phyloP scores from a whole-genome alignment of 1,140 invertebrate species.

The Pachypeltis micranthus region DNA sequence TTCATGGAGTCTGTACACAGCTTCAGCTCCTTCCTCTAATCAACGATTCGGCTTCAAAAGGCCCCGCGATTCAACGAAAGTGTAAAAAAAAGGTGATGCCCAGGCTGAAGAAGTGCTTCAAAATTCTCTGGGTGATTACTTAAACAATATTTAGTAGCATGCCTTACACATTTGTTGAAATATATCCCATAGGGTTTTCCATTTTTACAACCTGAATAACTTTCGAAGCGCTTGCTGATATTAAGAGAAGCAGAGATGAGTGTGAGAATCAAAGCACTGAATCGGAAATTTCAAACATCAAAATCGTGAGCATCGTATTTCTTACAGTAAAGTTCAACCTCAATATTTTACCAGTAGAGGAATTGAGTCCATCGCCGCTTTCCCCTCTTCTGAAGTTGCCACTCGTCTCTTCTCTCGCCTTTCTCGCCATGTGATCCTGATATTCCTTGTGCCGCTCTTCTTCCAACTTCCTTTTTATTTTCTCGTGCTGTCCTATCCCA shows the following conservation, averaged over 20 bases:
- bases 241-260: background rate
- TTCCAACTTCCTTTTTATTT: background rate
- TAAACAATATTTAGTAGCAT: too few relatives aligned
- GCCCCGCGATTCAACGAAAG: too few relatives aligned
- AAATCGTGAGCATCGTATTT: background rate
- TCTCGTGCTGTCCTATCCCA: background rate
- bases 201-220: too few relatives aligned
- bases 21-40: too few relatives aligned
- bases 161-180: too few relatives aligned
- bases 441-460: background rate
- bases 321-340: background rate
- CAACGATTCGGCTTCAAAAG: too few relatives aligned
- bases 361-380: background rate
- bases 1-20: too few relatives aligned
- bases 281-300: background rate
- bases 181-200: too few relatives aligned
- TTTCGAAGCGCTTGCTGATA: background rate
- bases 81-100: too few relatives aligned
- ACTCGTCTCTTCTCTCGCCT: background rate
- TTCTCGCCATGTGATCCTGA: background rate
- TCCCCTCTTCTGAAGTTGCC: too few relatives aligned
- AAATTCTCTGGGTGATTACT: too few relatives aligned
- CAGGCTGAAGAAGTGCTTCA: too few relatives aligned
- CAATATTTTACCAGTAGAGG: background rate
- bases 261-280: background rate